Conservation (phyloP, 2,797 vertebrate genomes). For the Sebastes umbrosus region DNA sequence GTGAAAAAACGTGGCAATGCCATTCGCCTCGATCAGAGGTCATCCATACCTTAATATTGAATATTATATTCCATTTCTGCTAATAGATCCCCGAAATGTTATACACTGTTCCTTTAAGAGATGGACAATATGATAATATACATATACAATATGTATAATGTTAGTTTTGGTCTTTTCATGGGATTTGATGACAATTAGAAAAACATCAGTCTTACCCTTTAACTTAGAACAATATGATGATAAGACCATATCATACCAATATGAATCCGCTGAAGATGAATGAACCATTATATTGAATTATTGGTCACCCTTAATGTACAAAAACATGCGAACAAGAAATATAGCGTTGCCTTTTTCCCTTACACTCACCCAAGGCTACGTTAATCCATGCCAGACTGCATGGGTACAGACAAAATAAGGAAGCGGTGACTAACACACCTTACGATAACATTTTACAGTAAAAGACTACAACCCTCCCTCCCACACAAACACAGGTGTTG, state of each 20-base stretch:
- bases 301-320: background rate
- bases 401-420: slow-evolving; percentile 49
- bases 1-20: too few relatives aligned
- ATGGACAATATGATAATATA: background rate
- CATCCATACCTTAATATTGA: too few relatives aligned
- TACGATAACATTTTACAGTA: slow-evolving; percentile 65
- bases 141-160: background rate
- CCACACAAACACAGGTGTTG: slow-evolving; percentile 52
- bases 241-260: background rate
- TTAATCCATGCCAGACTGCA: slow-evolving; percentile 39
- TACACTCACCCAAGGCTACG: slow-evolving; percentile 8
- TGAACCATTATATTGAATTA: background rate
- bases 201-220: background rate
- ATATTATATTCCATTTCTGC: too few relatives aligned
- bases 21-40: too few relatives aligned
- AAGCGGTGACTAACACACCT: slow-evolving; percentile 70
- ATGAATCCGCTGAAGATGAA: background rate
- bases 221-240: background rate
- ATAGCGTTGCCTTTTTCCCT: background rate
- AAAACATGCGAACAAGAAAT: background rate
- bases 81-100: too few relatives aligned
- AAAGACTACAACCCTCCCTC: slow-evolving; percentile 28
- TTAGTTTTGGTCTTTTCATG: background rate
- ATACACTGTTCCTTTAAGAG: background rate
- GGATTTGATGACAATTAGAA: background rate